Base-by-base conservation (phyloP, 1,140 invertebrate species). In the Drosophila bocki region DNA sequence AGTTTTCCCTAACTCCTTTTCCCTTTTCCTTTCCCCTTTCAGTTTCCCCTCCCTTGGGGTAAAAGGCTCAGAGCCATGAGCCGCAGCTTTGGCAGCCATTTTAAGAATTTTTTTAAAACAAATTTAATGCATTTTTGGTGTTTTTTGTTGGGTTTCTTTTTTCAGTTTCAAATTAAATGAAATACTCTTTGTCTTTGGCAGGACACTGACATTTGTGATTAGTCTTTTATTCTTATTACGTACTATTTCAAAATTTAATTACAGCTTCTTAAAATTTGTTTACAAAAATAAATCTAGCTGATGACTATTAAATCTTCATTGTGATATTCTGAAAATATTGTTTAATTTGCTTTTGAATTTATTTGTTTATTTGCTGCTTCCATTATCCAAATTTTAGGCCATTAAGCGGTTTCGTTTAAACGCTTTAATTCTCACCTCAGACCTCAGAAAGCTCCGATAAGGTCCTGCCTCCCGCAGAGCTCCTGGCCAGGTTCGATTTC, bases 71-170 rank as follows among this genome's bases (percentile, higher is more conserved):
- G 19, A 13, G 57, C 50, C 70, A 50, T 48, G 50, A 22, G 59
- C 50, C 47, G 33, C 71, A 65, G 58, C 41, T 62, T 62, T 29
- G 57, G 32, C 58, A 62, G 61, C 47, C 32, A 65, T 76, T 75
- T 76, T 76, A 48, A 29, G 45, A n/a, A 59, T 67, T 76, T 65
- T 76, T 65, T 54, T 22, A 29, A 39, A 76, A 67, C 53, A 76
- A 76, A 76, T 76, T 76, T 67, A 76, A 76, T 76, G 61, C 51
- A 76, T 76, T 75, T 75, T 75, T 75, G 72, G 51, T 57, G 72
- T 1, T 22, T 75, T 64, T n/a, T 12, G 7, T 35, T 47, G 72
- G 26, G 15, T 17, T 32, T 29, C 5, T 37, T 22, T 32, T 37
- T n/a, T 8, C 0, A 48, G 3, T 19, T 12, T 1, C 12, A 1